A percentile compares a stretch with the other conserved stretches of the same genome.
phyloP scores from a whole-genome alignment of 2,797 vertebrate species.

The Lacerta viridis region DNA sequence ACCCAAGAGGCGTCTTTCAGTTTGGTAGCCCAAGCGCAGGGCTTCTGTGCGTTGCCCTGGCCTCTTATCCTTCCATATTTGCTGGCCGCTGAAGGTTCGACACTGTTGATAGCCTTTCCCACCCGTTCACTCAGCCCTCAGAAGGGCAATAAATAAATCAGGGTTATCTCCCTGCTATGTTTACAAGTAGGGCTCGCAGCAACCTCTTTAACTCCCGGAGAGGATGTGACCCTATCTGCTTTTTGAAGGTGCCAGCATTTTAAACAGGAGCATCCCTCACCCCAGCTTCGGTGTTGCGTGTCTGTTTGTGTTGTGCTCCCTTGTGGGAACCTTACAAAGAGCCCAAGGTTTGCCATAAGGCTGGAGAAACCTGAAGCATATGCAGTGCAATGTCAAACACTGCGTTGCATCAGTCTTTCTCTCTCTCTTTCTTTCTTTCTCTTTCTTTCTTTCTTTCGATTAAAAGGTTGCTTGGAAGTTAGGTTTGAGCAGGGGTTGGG shows the following conservation, averaged over 20 bases:
- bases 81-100: background rate
- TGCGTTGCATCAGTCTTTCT: background rate
- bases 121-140: background rate
- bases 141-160: constrained; percentile 16
- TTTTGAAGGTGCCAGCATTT: constrained; percentile 10
- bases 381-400: background rate
- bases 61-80: background rate
- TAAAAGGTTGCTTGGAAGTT: background rate
- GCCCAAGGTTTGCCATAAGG: background rate
- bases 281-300: background rate
- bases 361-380: background rate
- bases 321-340: background rate
- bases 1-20: background rate
- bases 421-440: background rate
- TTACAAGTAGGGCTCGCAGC: constrained; percentile 14
- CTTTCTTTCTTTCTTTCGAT: background rate
- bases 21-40: background rate
- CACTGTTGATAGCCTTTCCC: background rate
- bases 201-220: background rate
- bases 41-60: background rate
- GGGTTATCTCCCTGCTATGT: constrained; percentile 32
- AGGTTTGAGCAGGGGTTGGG: background rate
- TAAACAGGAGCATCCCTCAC: background rate
- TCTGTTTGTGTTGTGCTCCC: background rate
- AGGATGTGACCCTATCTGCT: background rate